These are phyloP conservation scores for Centruroides vittatus DNA, from an alignment of 1,140 invertebrate genomes.

Conservation along the genomic window DNA sequence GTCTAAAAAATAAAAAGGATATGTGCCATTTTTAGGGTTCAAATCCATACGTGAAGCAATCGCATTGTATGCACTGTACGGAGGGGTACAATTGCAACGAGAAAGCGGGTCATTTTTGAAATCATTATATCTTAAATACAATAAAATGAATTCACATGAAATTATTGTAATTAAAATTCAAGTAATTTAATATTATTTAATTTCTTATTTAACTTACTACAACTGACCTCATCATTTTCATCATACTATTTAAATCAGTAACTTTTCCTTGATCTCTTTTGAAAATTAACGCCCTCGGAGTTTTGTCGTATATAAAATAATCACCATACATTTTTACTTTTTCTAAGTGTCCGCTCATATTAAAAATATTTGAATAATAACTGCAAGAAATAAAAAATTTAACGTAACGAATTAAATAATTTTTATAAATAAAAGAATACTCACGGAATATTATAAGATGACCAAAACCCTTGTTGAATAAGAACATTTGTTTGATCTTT, in stretches of 20 bases:
- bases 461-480: slow-evolving; percentile 50
- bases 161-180: no score
- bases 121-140: slow-evolving; percentile 11
- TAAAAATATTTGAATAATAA: slow-evolving; percentile 48
- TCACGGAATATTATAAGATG: slow-evolving; percentile 60
- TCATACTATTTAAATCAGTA: slow-evolving; percentile 39
- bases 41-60: no score
- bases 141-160: no score
- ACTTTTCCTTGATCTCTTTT: slow-evolving; percentile 41
- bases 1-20: no score
- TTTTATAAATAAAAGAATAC: background rate
- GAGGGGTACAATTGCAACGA: no score
- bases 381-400: slow-evolving; percentile 18
- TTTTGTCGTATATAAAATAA: slow-evolving; percentile 50
- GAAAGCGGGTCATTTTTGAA: no score
- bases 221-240: slow-evolving; percentile 41
- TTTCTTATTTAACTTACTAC: no score
- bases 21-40: no score
- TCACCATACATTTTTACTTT: slow-evolving; percentile 47
- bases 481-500: slow-evolving; percentile 54
- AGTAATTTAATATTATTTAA: no score
- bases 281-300: slow-evolving; percentile 47
- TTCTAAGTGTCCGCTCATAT: slow-evolving; percentile 39
- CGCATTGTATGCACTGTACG: no score
- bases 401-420: background rate